Base-by-base conservation (phyloP, 2,888 invertebrate genomes). In the Volucella inflata region DNA sequence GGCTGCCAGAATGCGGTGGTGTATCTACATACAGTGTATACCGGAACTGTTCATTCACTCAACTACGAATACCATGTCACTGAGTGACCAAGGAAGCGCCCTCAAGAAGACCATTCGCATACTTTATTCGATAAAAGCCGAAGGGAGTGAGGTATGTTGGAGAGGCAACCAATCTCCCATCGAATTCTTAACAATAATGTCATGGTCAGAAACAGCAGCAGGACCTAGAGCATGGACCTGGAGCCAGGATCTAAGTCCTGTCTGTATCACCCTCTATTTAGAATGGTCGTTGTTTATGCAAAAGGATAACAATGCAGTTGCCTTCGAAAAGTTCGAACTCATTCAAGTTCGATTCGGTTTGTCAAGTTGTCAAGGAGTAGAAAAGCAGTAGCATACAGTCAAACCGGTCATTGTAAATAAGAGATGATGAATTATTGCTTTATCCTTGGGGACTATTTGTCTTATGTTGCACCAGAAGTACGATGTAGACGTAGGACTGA, bases 291-390 rank as follows among this genome's bases (percentile, higher is more conserved):
- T 83, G 68, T 76, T 84, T 75, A 80, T 80, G 80, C 75, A 67
- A 71, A 65, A 70, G 79, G 79, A 79, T 67, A 71, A 80, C 70
- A 84, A 84, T 84, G 74, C 83, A 84, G 44, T 70, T 80, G 65
- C 64, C 46, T 74, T 80, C 30, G 55, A 76, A 30, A 84, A 67
- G 84, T 80, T 84, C 80, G 84, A 84, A 84, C 80, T 84, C 75
- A 84, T 84, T 84, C 84, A 84, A 71, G 84, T 84, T 84, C 80
- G 84, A 84, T 84, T 84, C 84, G 70, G 84, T 80, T 75, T 84
- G 84, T 84, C 84, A 80, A 84, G 70, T 60, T 84, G 80, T 84
- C 84, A 76, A 65, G 55, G 65, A 76, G 21, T 64, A 65, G 64
- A 59, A 59, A 16, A 51, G 51, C 51, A 57, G 30, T 40, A 50